Conservation (phyloP, 2,888 invertebrate species). For the Macrophya alboannulata region DNA sequence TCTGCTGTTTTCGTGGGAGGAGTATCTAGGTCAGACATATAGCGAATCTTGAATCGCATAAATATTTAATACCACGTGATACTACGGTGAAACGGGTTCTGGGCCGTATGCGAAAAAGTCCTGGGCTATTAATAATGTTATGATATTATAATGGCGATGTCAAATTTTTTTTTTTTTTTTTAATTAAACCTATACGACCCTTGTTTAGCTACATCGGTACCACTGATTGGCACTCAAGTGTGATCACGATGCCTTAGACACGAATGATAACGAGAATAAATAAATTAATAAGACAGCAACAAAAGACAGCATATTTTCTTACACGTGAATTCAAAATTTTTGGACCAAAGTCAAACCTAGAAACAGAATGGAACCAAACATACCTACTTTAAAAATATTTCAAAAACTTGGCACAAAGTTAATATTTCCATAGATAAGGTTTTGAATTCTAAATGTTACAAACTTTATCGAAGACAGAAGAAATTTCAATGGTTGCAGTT, state of each 20-base stretch:
- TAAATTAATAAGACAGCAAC: background rate
- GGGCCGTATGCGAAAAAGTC: background rate
- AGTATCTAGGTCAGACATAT: conserved; percentile 47
- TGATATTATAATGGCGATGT: background rate
- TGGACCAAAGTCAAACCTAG: conserved; percentile 33
- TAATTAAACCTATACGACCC: background rate
- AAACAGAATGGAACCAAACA: conserved; percentile 36
- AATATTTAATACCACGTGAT: conserved; percentile 48
- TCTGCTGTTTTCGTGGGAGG: conserved; percentile 47
- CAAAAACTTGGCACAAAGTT: conserved; percentile 9
- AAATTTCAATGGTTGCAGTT: background rate
- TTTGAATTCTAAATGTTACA: background rate
- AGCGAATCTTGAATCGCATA: conserved; percentile 50
- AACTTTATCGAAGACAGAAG: background rate
- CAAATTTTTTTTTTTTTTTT: background rate
- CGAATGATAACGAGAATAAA: background rate
- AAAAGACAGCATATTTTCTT: conserved; percentile 2
- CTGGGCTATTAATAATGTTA: conserved; percentile 11
- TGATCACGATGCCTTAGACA: background rate
- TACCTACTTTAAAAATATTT: conserved; percentile 15
- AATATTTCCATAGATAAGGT: conserved; percentile 17
- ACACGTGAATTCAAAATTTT: conserved; percentile 20
- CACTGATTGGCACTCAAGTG: background rate
- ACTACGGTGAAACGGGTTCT: conserved; percentile 26
- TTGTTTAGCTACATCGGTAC: background rate